Percentiles rank a stretch among this genome's conserved stretches.
phyloP scores from a whole-genome alignment of 1,140 invertebrate genomes.

The Brachionus angularis region DNA sequence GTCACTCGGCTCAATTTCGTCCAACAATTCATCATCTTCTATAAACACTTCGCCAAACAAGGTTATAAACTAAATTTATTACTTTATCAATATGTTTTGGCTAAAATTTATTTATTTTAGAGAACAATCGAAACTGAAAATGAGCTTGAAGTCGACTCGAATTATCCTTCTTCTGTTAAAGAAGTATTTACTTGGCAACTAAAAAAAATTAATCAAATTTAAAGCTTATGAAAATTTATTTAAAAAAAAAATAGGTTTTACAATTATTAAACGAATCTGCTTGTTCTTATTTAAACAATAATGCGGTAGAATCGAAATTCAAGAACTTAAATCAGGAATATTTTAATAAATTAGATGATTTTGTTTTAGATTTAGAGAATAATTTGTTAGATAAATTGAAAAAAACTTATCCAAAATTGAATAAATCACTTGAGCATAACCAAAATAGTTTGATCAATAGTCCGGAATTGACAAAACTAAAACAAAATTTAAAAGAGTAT shows the following conservation, averaged over 20 bases:
- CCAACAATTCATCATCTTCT: not conserved
- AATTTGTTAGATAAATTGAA: constrained; percentile 19
- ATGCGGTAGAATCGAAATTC: not conserved
- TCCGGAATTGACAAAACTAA: not conserved
- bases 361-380: constrained; percentile 15
- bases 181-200: no score
- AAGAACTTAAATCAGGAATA: not conserved
- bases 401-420: constrained; percentile 33
- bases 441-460: no score
- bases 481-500: constrained; percentile 17
- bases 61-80: not conserved
- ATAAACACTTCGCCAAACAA: not conserved
- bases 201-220: no score
- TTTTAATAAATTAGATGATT: not conserved
- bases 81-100: not conserved
- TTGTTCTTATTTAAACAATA: not conserved
- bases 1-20: not conserved
- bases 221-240: constrained; percentile 1
- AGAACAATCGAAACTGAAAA: constrained; percentile 15
- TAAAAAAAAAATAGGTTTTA: not conserved
- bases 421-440: not conserved
- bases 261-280: constrained; percentile 19
- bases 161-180: constrained; percentile 9
- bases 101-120: not conserved
- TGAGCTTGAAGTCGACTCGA: not conserved